A percentile compares a stretch with the other conserved stretches of the same genome.
phyloP scores from a whole-genome alignment of 23 tunicate species.

The Styela clava region DNA sequence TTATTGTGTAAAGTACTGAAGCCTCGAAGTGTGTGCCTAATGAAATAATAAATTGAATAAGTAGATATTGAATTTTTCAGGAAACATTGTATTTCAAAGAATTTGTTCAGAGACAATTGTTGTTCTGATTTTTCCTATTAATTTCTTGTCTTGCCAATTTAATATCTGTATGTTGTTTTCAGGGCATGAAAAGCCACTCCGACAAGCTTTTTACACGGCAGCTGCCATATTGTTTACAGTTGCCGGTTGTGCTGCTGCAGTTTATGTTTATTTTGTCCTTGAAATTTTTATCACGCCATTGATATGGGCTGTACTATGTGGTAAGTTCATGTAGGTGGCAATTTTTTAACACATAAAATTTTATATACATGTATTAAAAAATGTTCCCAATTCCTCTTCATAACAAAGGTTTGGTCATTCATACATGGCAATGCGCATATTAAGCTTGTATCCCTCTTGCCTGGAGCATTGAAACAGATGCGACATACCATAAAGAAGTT shows the following conservation, averaged over 20 bases:
- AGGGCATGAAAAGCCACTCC: slow-evolving; percentile 71
- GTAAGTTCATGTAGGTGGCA: slow-evolving; percentile 4
- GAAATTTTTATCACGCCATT: slow-evolving; percentile 80
- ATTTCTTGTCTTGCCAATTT: background rate
- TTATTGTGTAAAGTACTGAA: no score
- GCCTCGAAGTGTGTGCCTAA: no score
- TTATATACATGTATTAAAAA: background rate
- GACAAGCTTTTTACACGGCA: slow-evolving; percentile 83
- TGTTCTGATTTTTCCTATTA: no score
- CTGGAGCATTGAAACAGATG: no score
- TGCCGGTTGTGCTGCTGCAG: slow-evolving; percentile 39
- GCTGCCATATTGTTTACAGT: slow-evolving; percentile 39
- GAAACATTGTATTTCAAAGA: no score
- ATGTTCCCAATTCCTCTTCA: background rate
- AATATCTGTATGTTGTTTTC: background rate
- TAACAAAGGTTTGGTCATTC: no score
- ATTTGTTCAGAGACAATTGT: no score
- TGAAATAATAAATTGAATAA: no score
- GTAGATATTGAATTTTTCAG: no score
- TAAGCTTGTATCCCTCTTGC: no score
- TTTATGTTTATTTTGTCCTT: slow-evolving; percentile 59
- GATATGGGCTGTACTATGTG: slow-evolving; percentile 79
- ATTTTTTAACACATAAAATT: background rate
- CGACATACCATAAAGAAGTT: no score
- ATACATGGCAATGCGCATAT: no score